Base-by-base conservation (phyloP, 2,113 vertebrate species). In the Ellobius talpinus region DNA sequence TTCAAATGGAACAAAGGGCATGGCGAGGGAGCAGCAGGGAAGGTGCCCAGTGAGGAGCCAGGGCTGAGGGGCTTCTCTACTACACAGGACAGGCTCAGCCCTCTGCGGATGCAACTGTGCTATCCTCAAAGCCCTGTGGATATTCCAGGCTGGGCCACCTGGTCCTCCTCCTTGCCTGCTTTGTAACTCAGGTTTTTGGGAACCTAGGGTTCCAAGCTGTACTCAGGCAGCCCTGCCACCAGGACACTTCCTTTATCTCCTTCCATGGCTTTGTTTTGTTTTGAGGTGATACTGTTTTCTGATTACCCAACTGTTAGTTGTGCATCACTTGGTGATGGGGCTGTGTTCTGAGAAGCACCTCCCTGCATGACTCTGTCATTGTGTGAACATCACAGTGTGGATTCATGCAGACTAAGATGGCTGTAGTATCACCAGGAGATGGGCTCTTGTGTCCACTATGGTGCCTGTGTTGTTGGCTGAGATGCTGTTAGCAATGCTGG, bases 41-140 rank as follows among this genome's bases (percentile, higher is more conserved):
- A 45, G 42, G 1, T 61, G 11, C 16, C 36, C 42, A 26, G 33
- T 3, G 1, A 23, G 16, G n/a, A 3, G 6, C 12, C 12, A 47
- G 14, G 21, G 33, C 68, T 66, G 31, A n/a, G 39, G 73, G 89
- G 50, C 26, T 50, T 7, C 50, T 72, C 39, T 10, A 31, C 42
- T 50, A 45, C 65, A 26, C 17, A 50, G 47, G 86, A 13, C 65
- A 70, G 45, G 85, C 12, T 45, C 45, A 26, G 86, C 31, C 8
- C 50, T 74, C 45, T 85, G 19, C 77, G 4, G 1, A 7, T 12
- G 58, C 29, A 13, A 45, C 6, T 1, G 17, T 14, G 42, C 4
- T 2, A 9, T 50, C 29, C 58, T 33, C 1, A 3, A 23, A 31
- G n/a, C 10, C 1, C 3, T 19, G 29, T n/a, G 36, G 50, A 21